Evolutionary conservation across 2,113 vertebrate species (phyloP).

Genomic region (Eptesicus fuscus): DNA sequence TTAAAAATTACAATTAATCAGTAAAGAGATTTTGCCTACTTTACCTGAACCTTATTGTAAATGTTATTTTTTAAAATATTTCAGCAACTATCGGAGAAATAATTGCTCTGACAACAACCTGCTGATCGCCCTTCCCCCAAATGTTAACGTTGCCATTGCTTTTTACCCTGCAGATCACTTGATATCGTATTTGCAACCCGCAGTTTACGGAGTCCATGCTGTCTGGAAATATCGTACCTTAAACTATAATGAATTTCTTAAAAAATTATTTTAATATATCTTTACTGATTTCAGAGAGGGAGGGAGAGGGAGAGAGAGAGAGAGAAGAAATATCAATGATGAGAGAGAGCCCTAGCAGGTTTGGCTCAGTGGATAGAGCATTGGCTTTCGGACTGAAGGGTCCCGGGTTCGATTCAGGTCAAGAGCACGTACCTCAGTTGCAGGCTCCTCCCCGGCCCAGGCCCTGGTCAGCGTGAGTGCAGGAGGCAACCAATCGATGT

Average conservation of each 20-base stretch:
- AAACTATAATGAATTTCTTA: neutral
- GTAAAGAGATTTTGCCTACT: neutral
- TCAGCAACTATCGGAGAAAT: neutral
- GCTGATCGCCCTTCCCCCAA: neutral
- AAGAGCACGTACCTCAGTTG: too few species aligned
- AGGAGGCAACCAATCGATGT: too few species aligned
- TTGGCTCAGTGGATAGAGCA: too few species aligned
- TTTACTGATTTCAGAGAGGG: too few species aligned
- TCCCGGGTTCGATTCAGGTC: too few species aligned
- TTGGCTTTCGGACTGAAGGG: too few species aligned
- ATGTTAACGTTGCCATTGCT: neutral
- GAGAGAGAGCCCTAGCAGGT: too few species aligned
- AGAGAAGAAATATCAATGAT: too few species aligned
- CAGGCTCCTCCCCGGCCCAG: too few species aligned
- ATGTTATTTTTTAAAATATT: constrained; percentile 13
- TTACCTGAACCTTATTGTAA: neutral
- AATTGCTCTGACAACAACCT: neutral
- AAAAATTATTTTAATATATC: too few species aligned
- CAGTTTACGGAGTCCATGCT: neutral
- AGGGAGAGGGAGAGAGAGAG: too few species aligned
- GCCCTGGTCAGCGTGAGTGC: too few species aligned
- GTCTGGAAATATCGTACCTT: neutral
- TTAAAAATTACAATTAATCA: neutral
- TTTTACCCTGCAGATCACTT: neutral
- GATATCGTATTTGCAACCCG: neutral